phyloP scores from a whole-genome alignment of 2,888 invertebrate species.

The Oscheius sp. region DNA sequence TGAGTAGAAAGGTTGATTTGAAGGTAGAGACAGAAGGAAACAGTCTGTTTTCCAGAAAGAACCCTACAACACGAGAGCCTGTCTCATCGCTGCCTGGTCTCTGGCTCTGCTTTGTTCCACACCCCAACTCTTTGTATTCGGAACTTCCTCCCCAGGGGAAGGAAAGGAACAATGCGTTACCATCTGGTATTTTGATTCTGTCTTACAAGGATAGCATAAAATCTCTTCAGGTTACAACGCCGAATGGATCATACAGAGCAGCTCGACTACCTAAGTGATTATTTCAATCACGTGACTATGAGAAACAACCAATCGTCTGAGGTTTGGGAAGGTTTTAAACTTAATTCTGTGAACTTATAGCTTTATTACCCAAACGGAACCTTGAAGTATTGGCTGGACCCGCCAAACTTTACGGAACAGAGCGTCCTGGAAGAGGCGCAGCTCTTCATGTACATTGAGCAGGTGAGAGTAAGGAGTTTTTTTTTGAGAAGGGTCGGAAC shows the following conservation, averaged over 20 bases:
- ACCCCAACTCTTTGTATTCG: conserved; percentile 58
- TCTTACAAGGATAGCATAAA: background rate
- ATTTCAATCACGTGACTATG: background rate
- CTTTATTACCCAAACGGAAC: conserved; percentile 32
- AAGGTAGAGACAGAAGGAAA: background rate
- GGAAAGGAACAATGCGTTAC: conserved; percentile 58
- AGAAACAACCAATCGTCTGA: conserved; percentile 24
- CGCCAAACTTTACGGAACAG: conserved; percentile 21
- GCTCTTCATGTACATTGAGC: conserved; percentile 25
- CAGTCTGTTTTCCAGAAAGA: conserved; percentile 25
- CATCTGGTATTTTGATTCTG: conserved; percentile 42
- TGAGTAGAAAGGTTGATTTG: conserved; percentile 38
- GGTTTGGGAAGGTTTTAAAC: background rate
- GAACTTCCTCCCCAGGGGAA: conserved; percentile 38
- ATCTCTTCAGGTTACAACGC: conserved; percentile 29
- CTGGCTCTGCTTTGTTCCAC: conserved; percentile 55
- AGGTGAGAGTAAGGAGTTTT: conserved; percentile 7
- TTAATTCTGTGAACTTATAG: conserved; percentile 12
- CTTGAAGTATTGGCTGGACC: background rate
- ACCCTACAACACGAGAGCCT: conserved; percentile 52
- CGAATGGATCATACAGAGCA: conserved; percentile 32
- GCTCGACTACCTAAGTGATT: conserved; percentile 26
- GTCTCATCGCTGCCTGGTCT: conserved; percentile 52
- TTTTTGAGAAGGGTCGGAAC: background rate
- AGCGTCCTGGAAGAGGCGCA: conserved; percentile 11